Percentiles rank a stretch among this genome's conserved stretches.
These are phyloP conservation scores for Rhagonycha lutea DNA, from an alignment of 2,888 invertebrate species.

Conservation along the genomic window DNA sequence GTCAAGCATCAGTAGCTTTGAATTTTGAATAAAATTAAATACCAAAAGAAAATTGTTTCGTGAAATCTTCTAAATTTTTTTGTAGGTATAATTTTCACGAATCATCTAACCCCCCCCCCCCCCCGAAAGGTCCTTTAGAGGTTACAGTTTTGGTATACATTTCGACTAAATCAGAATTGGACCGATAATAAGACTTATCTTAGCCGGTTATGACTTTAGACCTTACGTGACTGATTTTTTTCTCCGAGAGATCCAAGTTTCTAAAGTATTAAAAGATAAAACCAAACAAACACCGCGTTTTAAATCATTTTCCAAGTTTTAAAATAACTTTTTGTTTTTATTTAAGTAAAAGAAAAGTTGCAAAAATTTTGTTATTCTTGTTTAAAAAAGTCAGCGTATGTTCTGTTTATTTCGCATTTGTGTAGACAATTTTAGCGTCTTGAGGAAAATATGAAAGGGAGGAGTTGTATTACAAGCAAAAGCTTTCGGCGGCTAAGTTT, in stretches of 20 bases:
- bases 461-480: not conserved
- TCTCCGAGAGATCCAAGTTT: not conserved
- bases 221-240: too few relatives aligned
- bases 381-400: not conserved
- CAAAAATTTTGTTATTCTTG: not conserved
- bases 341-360: not conserved
- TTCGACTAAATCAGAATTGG: too few relatives aligned
- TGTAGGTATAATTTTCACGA: too few relatives aligned
- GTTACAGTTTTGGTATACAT: too few relatives aligned
- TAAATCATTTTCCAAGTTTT: not conserved
- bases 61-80: too few relatives aligned
- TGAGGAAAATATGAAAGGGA: not conserved
- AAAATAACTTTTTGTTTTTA: not conserved
- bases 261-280: not conserved
- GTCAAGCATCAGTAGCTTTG: too few relatives aligned
- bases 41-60: too few relatives aligned
- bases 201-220: too few relatives aligned
- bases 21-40: too few relatives aligned
- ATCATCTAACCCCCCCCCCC: too few relatives aligned
- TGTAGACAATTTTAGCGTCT: not conserved
- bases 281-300: not conserved
- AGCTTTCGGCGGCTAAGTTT: not conserved
- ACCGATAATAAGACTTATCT: too few relatives aligned
- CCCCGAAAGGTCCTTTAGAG: too few relatives aligned
- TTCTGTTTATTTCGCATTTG: not conserved